Percentiles rank a stretch among this genome's conserved stretches.
Evolutionary conservation across 2,113 vertebrate species (phyloP).

Genomic region (Channa maculata): DNA sequence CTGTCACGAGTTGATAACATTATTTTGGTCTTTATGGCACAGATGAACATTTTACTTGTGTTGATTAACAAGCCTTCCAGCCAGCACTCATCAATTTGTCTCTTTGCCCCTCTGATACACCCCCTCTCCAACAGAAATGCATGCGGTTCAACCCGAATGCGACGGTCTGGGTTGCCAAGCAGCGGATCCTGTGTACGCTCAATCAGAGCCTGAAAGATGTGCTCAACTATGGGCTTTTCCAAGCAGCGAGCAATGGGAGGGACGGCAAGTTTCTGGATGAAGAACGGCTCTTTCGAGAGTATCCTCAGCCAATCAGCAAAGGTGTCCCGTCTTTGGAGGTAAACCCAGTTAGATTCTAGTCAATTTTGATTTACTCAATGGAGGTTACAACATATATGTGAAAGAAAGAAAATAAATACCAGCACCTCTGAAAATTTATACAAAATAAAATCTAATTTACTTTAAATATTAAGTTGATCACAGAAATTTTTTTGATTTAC

Average conservation of each 20-base stretch:
- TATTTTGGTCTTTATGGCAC: not conserved
- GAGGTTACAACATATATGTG: too few relatives aligned
- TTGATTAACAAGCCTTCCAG: not conserved
- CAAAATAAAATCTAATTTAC: too few relatives aligned
- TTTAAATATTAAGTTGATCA: too few relatives aligned
- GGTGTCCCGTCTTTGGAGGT: constrained; percentile 94
- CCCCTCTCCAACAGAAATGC: constrained; percentile 86
- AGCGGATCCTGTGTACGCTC: constrained; percentile 90
- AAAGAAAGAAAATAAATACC: too few relatives aligned
- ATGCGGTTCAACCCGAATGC: constrained; percentile 92
- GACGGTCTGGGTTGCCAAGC: constrained; percentile 94
- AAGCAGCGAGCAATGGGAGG: constrained; percentile 88
- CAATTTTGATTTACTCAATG: too few relatives aligned
- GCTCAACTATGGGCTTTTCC: constrained; percentile 96
- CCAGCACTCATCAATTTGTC: not conserved
- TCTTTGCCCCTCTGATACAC: not conserved
- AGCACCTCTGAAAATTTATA: too few relatives aligned
- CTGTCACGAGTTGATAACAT: not conserved
- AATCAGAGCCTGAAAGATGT: constrained; percentile 95
- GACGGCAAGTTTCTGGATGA: constrained; percentile 96
- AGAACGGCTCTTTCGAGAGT: constrained; percentile 90
- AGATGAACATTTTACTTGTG: constrained; percentile 11
- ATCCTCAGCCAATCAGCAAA: constrained; percentile 89
- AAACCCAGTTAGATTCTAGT: not conserved
- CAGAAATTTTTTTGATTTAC: too few relatives aligned